These are phyloP conservation scores for Venustaconcha ellipsiformis DNA, from an alignment of 1,140 invertebrate genomes.

Conservation along the genomic window DNA sequence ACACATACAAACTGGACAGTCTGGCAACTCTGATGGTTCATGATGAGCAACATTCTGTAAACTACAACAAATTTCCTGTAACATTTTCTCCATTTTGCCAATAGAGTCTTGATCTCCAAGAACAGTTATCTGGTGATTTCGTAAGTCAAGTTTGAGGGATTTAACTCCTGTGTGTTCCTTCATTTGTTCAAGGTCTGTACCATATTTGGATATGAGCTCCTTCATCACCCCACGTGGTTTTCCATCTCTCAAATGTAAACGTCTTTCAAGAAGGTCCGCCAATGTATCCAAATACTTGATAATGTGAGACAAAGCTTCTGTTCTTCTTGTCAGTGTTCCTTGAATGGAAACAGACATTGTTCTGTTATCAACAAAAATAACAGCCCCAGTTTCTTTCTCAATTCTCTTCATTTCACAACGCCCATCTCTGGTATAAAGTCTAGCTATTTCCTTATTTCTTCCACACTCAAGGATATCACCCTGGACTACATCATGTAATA, in stretches of 20 bases:
- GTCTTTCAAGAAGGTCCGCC: constrained; percentile 18
- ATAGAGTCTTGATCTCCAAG: constrained; percentile 39
- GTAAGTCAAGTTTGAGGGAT: constrained; percentile 35
- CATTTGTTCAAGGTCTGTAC: constrained; percentile 34
- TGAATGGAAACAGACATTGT: constrained; percentile 42
- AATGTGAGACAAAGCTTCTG: constrained; percentile 25
- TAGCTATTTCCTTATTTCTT: constrained; percentile 3
- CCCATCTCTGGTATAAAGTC: constrained; percentile 41
- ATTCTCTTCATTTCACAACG: constrained; percentile 30
- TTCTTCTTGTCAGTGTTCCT: constrained; percentile 27
- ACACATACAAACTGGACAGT: constrained; percentile 55
- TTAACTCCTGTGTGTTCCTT: constrained; percentile 21
- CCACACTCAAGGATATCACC: constrained; percentile 41
- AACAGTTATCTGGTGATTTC: constrained; percentile 42
- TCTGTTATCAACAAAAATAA: constrained; percentile 43
- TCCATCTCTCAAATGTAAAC: constrained; percentile 29
- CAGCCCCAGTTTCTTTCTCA: constrained; percentile 29
- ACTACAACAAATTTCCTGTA: too few species aligned
- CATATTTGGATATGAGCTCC: constrained; percentile 40
- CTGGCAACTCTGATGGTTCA: constrained; percentile 20
- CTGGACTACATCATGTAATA: constrained; percentile 33
- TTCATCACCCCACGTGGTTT: constrained; percentile 58
- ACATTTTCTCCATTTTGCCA: constrained; percentile 9
- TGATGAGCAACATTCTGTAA: too few species aligned
- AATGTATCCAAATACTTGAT: constrained; percentile 35